A percentile compares a stretch with the other conserved stretches of the same genome.
Conservation (phyloP, 1,140 invertebrate species). For the Tetraneura akinire region DNA sequence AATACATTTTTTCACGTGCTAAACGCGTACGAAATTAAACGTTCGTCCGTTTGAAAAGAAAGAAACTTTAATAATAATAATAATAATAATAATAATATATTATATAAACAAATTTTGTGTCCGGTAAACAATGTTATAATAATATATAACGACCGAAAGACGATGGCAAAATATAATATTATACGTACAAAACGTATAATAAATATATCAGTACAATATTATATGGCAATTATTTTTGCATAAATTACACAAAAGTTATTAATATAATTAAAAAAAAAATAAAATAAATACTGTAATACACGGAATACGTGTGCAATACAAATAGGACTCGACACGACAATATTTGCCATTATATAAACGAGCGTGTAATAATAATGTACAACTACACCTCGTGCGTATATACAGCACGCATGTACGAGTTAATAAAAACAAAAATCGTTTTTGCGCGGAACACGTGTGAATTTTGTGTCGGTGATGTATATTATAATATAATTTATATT, state of each 20-base stretch:
- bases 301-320: too few relatives aligned
- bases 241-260: too few relatives aligned
- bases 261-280: too few relatives aligned
- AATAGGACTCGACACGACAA: background rate
- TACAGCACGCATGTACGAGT: background rate
- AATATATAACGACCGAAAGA: too few relatives aligned
- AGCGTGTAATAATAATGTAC: background rate
- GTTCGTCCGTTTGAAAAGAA: background rate
- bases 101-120: too few relatives aligned
- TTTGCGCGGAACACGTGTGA: constrained; percentile 15
- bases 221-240: too few relatives aligned
- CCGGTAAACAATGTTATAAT: too few relatives aligned
- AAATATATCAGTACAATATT: too few relatives aligned
- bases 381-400: background rate
- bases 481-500: background rate
- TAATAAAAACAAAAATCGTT: constrained; percentile 24
- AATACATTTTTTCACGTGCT: background rate
- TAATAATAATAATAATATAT: background rate
- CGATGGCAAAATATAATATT: too few relatives aligned
- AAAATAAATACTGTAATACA: too few relatives aligned
- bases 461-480: background rate
- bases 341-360: background rate
- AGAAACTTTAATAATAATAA: background rate
- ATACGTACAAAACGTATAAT: background rate
- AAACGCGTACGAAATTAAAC: background rate